Evolutionary conservation across 1,140 invertebrate genomes (phyloP).

Genomic region (Leptinotarsa texana): DNA sequence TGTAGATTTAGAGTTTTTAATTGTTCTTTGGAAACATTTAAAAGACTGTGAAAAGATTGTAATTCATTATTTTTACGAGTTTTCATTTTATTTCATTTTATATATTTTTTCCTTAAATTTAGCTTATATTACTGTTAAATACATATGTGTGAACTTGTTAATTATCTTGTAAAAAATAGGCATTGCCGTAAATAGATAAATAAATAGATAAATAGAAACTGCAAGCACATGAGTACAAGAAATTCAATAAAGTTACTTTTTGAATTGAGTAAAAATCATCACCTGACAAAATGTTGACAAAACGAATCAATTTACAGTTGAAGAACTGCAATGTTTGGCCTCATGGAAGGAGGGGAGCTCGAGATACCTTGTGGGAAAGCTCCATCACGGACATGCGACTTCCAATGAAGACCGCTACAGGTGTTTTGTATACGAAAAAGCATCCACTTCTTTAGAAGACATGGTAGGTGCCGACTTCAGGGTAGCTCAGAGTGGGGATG

Average conservation of each 20-base stretch:
- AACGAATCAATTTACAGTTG: conserved; percentile 63
- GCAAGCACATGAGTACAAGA: not conserved
- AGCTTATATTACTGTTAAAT: too few relatives aligned
- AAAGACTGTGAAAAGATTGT: too few relatives aligned
- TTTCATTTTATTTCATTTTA: too few relatives aligned
- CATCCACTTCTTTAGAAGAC: conserved; percentile 53
- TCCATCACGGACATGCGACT: conserved; percentile 81
- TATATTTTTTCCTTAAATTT: too few relatives aligned
- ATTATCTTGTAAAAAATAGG: too few relatives aligned
- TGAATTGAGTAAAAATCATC: not conserved
- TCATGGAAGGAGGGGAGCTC: conserved; percentile 89
- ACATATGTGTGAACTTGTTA: too few relatives aligned
- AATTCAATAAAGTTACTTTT: not conserved
- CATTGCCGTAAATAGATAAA: too few relatives aligned
- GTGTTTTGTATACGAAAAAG: conserved; percentile 90
- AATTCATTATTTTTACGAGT: too few relatives aligned
- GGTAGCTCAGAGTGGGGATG: conserved; percentile 85
- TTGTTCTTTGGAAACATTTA: too few relatives aligned
- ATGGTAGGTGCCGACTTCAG: conserved; percentile 69
- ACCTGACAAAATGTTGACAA: not conserved
- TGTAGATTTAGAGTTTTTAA: too few relatives aligned
- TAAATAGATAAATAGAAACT: too few relatives aligned
- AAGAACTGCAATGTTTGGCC: conserved; percentile 83
- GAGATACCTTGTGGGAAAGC: conserved; percentile 80
- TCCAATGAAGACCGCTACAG: conserved; percentile 89